Percentiles rank a stretch among this genome's conserved stretches.
These are phyloP conservation scores for Rousettus leschenaultii DNA, from an alignment of 2,113 vertebrate species.

Conservation along the genomic window DNA sequence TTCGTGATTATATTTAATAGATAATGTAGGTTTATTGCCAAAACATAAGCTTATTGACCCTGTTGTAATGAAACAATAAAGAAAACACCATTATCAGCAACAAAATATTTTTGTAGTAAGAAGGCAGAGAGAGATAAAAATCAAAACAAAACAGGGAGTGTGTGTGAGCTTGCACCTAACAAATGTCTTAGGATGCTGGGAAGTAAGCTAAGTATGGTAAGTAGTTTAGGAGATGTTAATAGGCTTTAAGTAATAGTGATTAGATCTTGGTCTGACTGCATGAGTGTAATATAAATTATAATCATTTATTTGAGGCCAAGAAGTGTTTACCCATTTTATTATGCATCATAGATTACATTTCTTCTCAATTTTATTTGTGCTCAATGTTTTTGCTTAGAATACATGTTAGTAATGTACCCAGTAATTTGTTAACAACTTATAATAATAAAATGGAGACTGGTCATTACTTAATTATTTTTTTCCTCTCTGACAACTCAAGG, in stretches of 20 bases:
- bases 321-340: neutral
- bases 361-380: neutral
- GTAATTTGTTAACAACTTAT: neutral
- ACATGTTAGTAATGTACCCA: neutral
- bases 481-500: neutral
- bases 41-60: neutral
- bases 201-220: neutral
- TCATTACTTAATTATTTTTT: neutral
- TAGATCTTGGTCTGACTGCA: neutral
- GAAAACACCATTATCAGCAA: neutral
- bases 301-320: neutral
- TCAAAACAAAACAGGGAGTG: neutral
- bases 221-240: neutral
- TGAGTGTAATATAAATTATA: neutral
- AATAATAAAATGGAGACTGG: neutral
- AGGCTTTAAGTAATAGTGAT: neutral
- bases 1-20: neutral
- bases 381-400: neutral
- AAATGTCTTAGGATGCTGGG: neutral
- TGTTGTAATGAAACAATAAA: neutral
- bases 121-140: neutral
- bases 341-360: neutral
- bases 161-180: neutral
- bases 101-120: neutral
- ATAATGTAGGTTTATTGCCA: neutral